Conservation (phyloP, 2,113 vertebrate genomes). For the Caretta caretta region DNA sequence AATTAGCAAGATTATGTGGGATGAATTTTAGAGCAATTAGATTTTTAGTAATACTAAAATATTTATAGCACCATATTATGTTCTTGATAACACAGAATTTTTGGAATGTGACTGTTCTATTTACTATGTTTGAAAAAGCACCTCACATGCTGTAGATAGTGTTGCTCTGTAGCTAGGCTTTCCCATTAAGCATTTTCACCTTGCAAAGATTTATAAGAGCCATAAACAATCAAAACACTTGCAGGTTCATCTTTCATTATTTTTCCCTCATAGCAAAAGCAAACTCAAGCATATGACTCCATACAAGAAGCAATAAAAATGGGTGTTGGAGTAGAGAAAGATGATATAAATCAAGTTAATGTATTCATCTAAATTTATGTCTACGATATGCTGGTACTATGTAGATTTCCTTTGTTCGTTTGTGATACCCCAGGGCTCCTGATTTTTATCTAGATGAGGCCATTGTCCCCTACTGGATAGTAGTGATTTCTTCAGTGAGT, state of each 20-base stretch:
- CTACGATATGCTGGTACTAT: neutral
- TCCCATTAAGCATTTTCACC: constrained; percentile 2
- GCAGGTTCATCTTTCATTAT: constrained; percentile 20
- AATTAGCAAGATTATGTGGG: neutral
- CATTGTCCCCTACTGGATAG: neutral
- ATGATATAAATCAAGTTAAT: neutral
- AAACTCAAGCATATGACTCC: constrained; percentile 21
- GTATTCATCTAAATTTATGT: neutral
- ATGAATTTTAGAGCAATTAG: neutral
- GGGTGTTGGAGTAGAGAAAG: neutral
- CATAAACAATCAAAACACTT: constrained; percentile 40
- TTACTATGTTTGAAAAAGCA: neutral
- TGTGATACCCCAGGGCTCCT: neutral
- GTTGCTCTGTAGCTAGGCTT: neutral
- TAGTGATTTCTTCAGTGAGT: neutral
- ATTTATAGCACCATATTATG: neutral
- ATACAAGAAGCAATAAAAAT: constrained; percentile 10
- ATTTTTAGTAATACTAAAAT: neutral
- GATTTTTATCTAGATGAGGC: neutral
- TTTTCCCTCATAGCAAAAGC: constrained; percentile 31
- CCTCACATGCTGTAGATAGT: neutral
- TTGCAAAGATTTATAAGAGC: constrained; percentile 23
- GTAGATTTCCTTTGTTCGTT: constrained; percentile 1
- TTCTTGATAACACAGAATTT: neutral
- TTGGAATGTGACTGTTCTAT: neutral